These are phyloP conservation scores for Picathartes gymnocephalus DNA, from an alignment of 2,113 vertebrate genomes.

Conservation along the genomic window DNA sequence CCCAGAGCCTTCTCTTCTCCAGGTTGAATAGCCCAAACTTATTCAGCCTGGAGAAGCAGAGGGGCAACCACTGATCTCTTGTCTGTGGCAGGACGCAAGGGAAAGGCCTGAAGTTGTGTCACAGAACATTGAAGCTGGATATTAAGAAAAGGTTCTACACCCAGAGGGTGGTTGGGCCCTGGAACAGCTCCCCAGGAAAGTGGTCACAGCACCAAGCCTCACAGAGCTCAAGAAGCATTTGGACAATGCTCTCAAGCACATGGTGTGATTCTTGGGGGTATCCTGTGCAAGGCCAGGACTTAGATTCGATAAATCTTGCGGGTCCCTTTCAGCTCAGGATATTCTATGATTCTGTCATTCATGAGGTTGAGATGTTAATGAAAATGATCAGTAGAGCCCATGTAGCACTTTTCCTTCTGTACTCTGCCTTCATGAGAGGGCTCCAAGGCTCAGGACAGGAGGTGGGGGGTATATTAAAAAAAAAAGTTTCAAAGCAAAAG, in stretches of 20 bases:
- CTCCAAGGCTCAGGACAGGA: fast-evolving
- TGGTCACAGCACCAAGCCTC: neutral
- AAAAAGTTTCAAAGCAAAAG: neutral
- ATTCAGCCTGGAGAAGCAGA: neutral
- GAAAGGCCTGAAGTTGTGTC: neutral
- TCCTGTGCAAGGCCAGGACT: neutral
- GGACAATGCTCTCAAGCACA: neutral
- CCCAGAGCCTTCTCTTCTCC: neutral
- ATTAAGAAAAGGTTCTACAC: neutral
- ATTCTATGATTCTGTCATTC: neutral
- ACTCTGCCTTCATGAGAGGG: neutral
- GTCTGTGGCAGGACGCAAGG: neutral
- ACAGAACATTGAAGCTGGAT: neutral
- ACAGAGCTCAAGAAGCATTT: neutral
- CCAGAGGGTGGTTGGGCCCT: neutral
- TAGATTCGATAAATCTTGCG: neutral
- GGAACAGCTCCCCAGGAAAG: neutral
- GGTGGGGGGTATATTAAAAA: neutral
- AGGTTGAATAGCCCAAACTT: neutral
- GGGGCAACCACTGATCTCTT: neutral
- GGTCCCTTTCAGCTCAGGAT: neutral
- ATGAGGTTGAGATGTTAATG: neutral
- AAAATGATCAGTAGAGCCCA: neutral
- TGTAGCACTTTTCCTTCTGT: neutral
- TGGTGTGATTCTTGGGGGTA: neutral